Conservation (phyloP, 2,888 invertebrate species). For the Diadegma fenestrale region DNA sequence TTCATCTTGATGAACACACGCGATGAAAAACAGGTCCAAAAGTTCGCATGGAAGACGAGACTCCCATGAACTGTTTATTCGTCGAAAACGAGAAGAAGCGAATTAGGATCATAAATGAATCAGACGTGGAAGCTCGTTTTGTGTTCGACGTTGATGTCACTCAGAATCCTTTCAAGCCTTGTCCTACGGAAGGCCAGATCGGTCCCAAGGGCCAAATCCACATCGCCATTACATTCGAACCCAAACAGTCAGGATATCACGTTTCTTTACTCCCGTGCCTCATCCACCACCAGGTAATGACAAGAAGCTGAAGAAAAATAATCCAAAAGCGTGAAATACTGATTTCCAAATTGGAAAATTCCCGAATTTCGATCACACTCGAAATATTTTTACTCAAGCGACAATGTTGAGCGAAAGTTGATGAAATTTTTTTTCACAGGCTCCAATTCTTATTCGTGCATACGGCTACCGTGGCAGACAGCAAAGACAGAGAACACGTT, state of each 20-base stretch:
- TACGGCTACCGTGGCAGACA: slow-evolving; percentile 73
- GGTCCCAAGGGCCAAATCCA: slow-evolving; percentile 75
- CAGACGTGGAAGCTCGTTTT: slow-evolving; percentile 78
- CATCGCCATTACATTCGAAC: slow-evolving; percentile 80
- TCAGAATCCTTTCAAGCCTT: slow-evolving; percentile 80
- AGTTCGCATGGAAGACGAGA: slow-evolving; percentile 54
- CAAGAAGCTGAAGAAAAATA: background rate
- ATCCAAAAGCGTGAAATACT: background rate
- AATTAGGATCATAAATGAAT: slow-evolving; percentile 81
- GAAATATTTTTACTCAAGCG: too few relatives aligned
- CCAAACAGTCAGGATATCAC: slow-evolving; percentile 78
- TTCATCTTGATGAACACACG: background rate
- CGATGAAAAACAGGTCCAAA: slow-evolving; percentile 69
- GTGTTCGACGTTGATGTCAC: slow-evolving; percentile 80
- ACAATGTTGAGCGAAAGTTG: background rate
- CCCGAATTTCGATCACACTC: background rate
- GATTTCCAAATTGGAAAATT: background rate
- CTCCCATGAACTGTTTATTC: slow-evolving; percentile 66
- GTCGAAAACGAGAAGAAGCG: slow-evolving; percentile 68
- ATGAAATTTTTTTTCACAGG: slow-evolving; percentile 72
- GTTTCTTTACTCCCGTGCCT: slow-evolving; percentile 80
- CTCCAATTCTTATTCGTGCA: slow-evolving; percentile 79
- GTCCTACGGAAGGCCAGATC: slow-evolving; percentile 79
- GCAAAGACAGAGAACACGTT: slow-evolving; percentile 30
- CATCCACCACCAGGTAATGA: slow-evolving; percentile 82